These are phyloP conservation scores for Gouania willdenowi DNA, from an alignment of 2,797 vertebrate species.

Conservation along the genomic window DNA sequence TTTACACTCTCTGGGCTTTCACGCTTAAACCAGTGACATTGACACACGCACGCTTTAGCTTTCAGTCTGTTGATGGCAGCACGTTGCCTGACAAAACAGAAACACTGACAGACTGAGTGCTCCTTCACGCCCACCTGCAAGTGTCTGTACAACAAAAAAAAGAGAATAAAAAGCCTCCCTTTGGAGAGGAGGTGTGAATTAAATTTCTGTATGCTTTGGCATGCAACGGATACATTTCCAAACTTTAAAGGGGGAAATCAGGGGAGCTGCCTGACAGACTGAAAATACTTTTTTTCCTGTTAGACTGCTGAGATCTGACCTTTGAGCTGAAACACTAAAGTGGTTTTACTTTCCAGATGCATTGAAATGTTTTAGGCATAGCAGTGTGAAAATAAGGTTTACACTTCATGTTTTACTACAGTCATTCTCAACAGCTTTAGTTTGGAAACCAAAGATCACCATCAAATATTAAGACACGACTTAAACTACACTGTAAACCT, in stretches of 20 bases:
- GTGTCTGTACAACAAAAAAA: conserved; percentile 46
- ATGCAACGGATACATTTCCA: conserved; percentile 22
- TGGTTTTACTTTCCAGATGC: conserved; percentile 2
- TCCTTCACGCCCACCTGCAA: conserved; percentile 47
- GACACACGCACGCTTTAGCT: conserved; percentile 29
- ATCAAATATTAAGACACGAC: no score
- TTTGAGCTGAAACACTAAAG: no score
- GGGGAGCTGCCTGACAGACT: not conserved
- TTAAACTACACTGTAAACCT: no score
- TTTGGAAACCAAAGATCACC: no score
- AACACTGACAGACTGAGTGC: conserved; percentile 33
- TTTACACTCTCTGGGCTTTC: conserved; percentile 35
- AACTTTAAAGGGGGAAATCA: conserved; percentile 2
- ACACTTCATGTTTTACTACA: no score
- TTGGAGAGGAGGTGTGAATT: conserved; percentile 36
- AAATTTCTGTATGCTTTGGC: conserved; percentile 16
- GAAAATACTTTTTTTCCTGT: not conserved
- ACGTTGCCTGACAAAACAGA: conserved; percentile 53
- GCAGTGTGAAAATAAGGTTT: no score
- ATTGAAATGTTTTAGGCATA: not conserved
- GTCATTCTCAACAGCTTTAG: no score
- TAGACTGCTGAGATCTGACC: no score
- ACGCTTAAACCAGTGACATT: conserved; percentile 11
- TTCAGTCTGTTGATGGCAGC: conserved; percentile 38
- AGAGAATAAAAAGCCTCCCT: conserved; percentile 1